phyloP scores from a whole-genome alignment of 2,797 vertebrate species.

The Acestrorhynchus altus region DNA sequence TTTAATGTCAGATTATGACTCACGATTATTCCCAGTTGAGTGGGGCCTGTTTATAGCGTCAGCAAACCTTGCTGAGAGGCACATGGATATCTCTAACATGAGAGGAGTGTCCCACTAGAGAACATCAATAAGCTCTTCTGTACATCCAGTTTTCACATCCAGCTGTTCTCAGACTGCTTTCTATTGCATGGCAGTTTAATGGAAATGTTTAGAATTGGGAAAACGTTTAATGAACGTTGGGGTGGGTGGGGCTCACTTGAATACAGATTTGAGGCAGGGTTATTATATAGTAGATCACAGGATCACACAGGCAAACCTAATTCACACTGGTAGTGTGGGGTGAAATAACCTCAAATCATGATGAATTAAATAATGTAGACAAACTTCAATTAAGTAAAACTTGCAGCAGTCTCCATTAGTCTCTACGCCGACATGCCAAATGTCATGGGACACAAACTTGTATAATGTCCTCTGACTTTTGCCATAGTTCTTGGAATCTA shows the following conservation, averaged over 20 bases:
- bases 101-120: not conserved
- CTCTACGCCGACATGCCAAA: too few species aligned
- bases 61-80: conserved; percentile 25
- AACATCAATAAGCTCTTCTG: not conserved
- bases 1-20: conserved; percentile 16
- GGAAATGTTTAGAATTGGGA: not conserved
- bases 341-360: too few species aligned
- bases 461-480: too few species aligned
- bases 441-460: too few species aligned
- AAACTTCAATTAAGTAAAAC: too few species aligned
- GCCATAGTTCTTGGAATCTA: too few species aligned
- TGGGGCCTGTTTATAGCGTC: conserved; percentile 20
- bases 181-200: not conserved
- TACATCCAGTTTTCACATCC: not conserved
- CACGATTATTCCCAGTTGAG: conserved; percentile 33
- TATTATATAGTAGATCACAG: not conserved
- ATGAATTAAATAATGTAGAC: too few species aligned
- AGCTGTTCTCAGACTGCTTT: not conserved
- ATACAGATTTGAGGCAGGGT: not conserved
- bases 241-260: too few species aligned
- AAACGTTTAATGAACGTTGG: not conserved
- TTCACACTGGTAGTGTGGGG: too few species aligned
- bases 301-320: not conserved
- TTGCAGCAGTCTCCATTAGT: too few species aligned
- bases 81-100: not conserved